A percentile compares a stretch with the other conserved stretches of the same genome.
phyloP scores from a whole-genome alignment of 2,113 vertebrate species.

The Leptobrachium ailaonicum region DNA sequence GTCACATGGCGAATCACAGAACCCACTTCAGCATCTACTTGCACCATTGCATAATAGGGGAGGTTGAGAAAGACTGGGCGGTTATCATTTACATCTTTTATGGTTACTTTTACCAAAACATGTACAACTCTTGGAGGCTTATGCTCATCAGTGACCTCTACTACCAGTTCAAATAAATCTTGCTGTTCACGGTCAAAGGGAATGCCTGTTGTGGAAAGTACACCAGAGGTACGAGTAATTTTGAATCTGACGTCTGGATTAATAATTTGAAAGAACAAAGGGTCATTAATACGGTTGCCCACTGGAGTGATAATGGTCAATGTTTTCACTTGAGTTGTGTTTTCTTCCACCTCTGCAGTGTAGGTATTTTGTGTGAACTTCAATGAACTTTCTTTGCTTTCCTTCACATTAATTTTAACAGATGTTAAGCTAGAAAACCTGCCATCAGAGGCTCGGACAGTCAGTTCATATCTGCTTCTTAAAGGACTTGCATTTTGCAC shows the following conservation, averaged over 20 bases:
- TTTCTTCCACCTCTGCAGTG: constrained; percentile 81
- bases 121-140: constrained; percentile 76
- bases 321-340: constrained; percentile 80
- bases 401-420: constrained; percentile 88
- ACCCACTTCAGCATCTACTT: constrained; percentile 82
- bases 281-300: constrained; percentile 91
- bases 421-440: constrained; percentile 79
- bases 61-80: constrained; percentile 87
- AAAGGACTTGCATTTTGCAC: constrained; percentile 90
- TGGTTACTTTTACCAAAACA: constrained; percentile 77
- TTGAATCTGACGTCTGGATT: constrained; percentile 91
- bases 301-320: constrained; percentile 81
- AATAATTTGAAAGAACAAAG: constrained; percentile 88
- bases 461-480: constrained; percentile 91
- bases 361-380: constrained; percentile 88
- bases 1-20: constrained; percentile 80
- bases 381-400: constrained; percentile 85
- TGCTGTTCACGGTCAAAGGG: constrained; percentile 90
- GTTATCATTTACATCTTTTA: constrained; percentile 92
- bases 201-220: constrained; percentile 85
- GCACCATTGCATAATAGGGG: constrained; percentile 88
- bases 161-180: constrained; percentile 82
- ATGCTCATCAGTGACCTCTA: constrained; percentile 85
- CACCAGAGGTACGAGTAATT: constrained; percentile 89
- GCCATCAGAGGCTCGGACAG: constrained; percentile 87